These are phyloP conservation scores for Drosophila limbata DNA, from an alignment of 2,888 invertebrate genomes.

Conservation along the genomic window DNA sequence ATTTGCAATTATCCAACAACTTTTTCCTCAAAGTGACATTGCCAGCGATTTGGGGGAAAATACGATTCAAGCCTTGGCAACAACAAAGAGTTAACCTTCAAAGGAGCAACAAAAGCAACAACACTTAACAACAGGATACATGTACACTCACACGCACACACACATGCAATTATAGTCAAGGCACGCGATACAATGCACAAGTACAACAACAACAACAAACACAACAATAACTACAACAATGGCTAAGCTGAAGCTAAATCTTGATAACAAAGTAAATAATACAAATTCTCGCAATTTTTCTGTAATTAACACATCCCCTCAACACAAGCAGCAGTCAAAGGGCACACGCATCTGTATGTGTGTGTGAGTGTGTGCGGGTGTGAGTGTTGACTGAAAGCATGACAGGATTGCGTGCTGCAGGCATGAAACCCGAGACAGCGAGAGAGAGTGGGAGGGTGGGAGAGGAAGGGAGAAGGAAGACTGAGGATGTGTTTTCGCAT, in stretches of 20 bases:
- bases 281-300: conserved; percentile 81
- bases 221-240: conserved; percentile 44
- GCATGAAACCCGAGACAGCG: conserved; percentile 60
- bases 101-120: conserved; percentile 36
- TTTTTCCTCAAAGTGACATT: neutral
- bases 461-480: conserved; percentile 5
- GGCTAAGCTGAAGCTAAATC: conserved; percentile 62
- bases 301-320: conserved; percentile 76
- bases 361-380: conserved; percentile 1
- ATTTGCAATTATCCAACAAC: neutral
- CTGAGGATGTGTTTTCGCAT: conserved; percentile 47
- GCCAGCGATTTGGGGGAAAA: conserved; percentile 2
- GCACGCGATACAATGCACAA: conserved; percentile 20
- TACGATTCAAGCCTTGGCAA: neutral
- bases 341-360: conserved; percentile 17
- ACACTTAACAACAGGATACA: conserved; percentile 60
- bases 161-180: conserved; percentile 22
- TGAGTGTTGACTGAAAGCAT: conserved; percentile 59
- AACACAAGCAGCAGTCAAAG: conserved; percentile 55
- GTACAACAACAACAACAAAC: conserved; percentile 16
- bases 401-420: conserved; percentile 75
- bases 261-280: conserved; percentile 80
- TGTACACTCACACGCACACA: conserved; percentile 33
- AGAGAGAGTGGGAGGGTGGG: too few relatives aligned
- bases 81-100: conserved; percentile 34